phyloP scores from a whole-genome alignment of 2,797 vertebrate genomes.

The Pygocentrus nattereri region DNA sequence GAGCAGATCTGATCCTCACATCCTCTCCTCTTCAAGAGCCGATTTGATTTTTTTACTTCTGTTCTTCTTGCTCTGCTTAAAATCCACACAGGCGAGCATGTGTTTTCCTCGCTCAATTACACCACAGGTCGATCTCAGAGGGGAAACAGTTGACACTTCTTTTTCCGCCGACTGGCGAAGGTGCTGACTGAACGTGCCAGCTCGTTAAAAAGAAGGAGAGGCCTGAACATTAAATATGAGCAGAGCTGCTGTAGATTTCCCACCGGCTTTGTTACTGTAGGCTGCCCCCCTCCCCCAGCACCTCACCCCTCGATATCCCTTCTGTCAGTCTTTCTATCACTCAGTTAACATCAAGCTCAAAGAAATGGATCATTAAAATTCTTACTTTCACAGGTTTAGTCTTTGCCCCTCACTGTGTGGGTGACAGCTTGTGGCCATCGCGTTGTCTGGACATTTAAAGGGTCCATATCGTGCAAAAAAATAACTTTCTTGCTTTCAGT shows the following conservation, averaged over 20 bases:
- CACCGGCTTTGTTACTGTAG: not conserved
- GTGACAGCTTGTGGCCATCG: not conserved
- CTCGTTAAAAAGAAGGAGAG: not conserved
- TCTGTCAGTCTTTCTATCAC: not conserved
- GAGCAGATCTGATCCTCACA: not conserved
- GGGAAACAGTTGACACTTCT: not conserved
- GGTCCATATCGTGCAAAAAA: no score
- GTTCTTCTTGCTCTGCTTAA: not conserved
- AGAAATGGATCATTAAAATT: not conserved
- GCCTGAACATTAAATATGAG: not conserved
- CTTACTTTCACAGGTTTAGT: not conserved
- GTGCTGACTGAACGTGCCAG: not conserved
- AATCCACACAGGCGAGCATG: slow-evolving; percentile 2
- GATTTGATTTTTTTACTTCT: not conserved
- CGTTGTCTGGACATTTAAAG: no score
- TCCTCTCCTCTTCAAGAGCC: not conserved
- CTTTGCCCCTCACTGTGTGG: not conserved
- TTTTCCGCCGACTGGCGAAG: not conserved
- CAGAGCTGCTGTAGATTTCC: not conserved
- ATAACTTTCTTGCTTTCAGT: no score
- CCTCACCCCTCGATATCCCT: not conserved
- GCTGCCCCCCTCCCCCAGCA: not conserved
- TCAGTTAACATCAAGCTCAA: not conserved
- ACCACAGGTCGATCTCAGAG: not conserved
- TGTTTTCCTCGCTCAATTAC: slow-evolving; percentile 12